A percentile compares a stretch with the other conserved stretches of the same genome.
phyloP scores from a whole-genome alignment of 2,888 invertebrate genomes.

The Drosophila acutilabella region DNA sequence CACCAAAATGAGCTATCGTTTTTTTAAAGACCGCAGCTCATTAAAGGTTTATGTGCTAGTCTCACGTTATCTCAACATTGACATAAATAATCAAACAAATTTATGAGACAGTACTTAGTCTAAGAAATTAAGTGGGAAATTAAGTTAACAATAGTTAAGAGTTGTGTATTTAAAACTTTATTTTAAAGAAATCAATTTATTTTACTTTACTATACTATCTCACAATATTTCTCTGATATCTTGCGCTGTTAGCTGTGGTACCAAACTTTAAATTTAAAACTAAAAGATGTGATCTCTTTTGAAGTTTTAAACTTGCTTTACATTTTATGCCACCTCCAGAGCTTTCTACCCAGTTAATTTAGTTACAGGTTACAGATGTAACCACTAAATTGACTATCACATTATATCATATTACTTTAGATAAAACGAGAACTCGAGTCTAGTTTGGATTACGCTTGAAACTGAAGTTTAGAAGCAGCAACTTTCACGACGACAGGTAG shows the following conservation, averaged over 20 bases:
- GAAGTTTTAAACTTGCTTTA: not conserved
- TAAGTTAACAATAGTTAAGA: no score
- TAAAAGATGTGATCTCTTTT: no score
- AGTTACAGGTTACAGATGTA: constrained; percentile 7
- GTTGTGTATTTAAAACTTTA: no score
- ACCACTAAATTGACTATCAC: constrained; percentile 3
- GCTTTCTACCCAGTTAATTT: not conserved
- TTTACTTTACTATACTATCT: no score
- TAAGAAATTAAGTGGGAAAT: no score
- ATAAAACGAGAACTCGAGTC: constrained; percentile 9
- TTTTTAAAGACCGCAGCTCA: constrained; percentile 15
- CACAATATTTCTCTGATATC: no score
- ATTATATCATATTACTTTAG: constrained; percentile 19
- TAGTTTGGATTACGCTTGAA: not conserved
- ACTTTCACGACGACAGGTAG: constrained; percentile 44
- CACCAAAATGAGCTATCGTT: constrained; percentile 11
- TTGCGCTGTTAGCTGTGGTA: no score
- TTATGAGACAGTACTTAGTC: not conserved
- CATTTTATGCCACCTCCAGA: not conserved
- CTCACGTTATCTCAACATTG: constrained; percentile 13
- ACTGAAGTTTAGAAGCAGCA: constrained; percentile 4
- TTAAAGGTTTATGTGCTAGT: constrained; percentile 5
- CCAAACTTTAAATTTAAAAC: no score
- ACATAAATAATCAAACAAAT: constrained; percentile 11
- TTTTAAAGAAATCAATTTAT: no score